Percentiles rank a stretch among this genome's conserved stretches.
phyloP scores from a whole-genome alignment of 23 tunicate species.

The Halocynthia aurantium region DNA sequence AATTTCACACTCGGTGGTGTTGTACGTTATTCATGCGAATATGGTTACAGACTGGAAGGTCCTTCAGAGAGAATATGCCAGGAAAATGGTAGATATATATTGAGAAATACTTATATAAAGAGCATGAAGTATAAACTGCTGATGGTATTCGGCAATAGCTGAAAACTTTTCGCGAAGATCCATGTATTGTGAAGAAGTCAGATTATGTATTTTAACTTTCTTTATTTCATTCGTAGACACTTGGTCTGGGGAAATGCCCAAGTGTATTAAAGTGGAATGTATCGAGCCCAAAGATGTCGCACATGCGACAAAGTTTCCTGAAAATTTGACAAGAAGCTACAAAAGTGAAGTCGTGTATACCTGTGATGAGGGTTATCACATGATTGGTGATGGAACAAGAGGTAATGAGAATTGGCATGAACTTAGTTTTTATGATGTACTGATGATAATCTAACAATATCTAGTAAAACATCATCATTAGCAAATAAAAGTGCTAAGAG shows the following conservation, averaged over 20 bases:
- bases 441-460: too few species aligned
- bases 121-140: too few species aligned
- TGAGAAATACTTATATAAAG: too few species aligned
- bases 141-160: too few species aligned
- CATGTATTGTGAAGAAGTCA: too few species aligned
- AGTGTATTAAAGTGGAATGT: constrained; percentile 47
- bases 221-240: constrained; percentile 4
- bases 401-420: constrained; percentile 3
- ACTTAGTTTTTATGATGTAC: too few species aligned
- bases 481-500: too few species aligned
- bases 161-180: too few species aligned
- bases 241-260: constrained; percentile 46
- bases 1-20: constrained; percentile 39
- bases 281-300: constrained; percentile 24
- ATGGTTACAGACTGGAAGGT: constrained; percentile 47
- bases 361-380: constrained; percentile 46
- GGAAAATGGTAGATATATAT: constrained; percentile 18
- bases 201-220: background rate
- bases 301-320: constrained; percentile 21
- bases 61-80: constrained; percentile 28
- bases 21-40: constrained; percentile 30
- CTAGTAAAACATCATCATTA: too few species aligned
- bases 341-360: constrained; percentile 30
- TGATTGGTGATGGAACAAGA: constrained; percentile 37
- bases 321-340: constrained; percentile 13